Evolutionary conservation across 2,113 vertebrate species (phyloP), one percentile per base, ranked within the genome.

Genomic region (Ceuthmochares aereus): DNA sequence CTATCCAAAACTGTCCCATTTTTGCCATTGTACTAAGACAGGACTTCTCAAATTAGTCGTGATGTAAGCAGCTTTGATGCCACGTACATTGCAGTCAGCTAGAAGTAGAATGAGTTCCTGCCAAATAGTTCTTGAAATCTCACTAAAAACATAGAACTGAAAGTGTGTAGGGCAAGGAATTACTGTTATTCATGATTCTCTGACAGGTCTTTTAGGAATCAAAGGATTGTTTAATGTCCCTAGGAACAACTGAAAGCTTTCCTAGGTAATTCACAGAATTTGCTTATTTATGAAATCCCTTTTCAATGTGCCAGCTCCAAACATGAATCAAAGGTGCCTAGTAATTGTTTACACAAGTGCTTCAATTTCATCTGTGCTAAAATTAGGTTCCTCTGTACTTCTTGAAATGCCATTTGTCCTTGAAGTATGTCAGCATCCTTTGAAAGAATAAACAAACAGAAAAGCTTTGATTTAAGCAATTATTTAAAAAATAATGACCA

Each of bases 331-430:
- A 76, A 87, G 84, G 51, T 93, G 75, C 84, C 93, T 93, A 47
- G 55, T 94, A 86, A 84, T 96, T 34, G 3, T 96, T 95, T 93
- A 78, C 81, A 75, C 45, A 69, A 82, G 83, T 34, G 96, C 93
- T 96, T 96, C 64, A 60, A 40, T 96, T 96, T 97, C 91, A 78
- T 90, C 89, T 92, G 94, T 80, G 94, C 96, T 96, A 97, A 96
- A 97, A 93, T 93, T 96, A 97, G 93, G 54, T 95, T 94, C 68
- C 62, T 95, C 45, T 51, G 59, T 93, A 87, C 85, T 85, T 97
- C 91, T 81, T 94, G 42, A 94, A 79, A 77, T 4, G 2, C 72
- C 34, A 42, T 81, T 97, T 95, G 95, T 95, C 93, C 90, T 96
- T 96, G 91, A 95, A 67, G 51, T 88, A 12, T 32, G 70, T 93